Conservation (phyloP, 1,140 invertebrate species). For the Trachymyrmex cornetzi region DNA sequence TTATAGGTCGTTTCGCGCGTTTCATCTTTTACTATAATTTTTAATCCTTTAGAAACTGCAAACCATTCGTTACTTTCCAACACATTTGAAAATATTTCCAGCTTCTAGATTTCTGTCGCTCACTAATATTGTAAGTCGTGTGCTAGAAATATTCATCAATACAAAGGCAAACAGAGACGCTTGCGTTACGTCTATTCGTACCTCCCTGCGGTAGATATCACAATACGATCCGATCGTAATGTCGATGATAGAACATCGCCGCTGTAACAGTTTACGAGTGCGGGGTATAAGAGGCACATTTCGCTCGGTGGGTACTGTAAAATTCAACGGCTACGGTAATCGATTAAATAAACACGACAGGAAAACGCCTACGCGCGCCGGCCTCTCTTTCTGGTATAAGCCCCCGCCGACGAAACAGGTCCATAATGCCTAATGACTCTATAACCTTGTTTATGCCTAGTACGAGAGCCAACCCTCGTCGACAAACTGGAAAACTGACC, state of each 20-base stretch:
- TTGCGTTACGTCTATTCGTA: background rate
- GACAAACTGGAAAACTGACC: slow-evolving; percentile 60
- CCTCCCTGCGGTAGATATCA: background rate
- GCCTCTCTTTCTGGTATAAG: background rate
- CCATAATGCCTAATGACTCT: slow-evolving; percentile 68
- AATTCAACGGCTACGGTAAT: slow-evolving; percentile 66
- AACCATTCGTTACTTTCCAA: background rate
- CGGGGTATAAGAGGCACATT: slow-evolving; percentile 19
- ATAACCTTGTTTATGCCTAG: slow-evolving; percentile 66
- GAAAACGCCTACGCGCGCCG: slow-evolving; percentile 23
- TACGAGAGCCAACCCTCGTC: background rate
- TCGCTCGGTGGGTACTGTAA: slow-evolving; percentile 53
- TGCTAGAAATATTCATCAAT: slow-evolving; percentile 23
- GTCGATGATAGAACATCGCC: slow-evolving; percentile 31
- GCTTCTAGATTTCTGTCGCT: background rate
- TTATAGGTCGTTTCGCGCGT: slow-evolving; percentile 6
- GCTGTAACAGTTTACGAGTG: slow-evolving; percentile 24
- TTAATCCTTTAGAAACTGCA: background rate
- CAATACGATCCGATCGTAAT: background rate
- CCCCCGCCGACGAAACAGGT: slow-evolving; percentile 27
- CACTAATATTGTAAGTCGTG: background rate
- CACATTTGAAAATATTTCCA: background rate
- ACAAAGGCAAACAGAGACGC: background rate
- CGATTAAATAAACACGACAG: slow-evolving; percentile 68
- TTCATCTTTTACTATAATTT: background rate